Evolutionary conservation across 2,888 invertebrate species (phyloP).

Genomic region (Spatulosminthurus flaviceps): DNA sequence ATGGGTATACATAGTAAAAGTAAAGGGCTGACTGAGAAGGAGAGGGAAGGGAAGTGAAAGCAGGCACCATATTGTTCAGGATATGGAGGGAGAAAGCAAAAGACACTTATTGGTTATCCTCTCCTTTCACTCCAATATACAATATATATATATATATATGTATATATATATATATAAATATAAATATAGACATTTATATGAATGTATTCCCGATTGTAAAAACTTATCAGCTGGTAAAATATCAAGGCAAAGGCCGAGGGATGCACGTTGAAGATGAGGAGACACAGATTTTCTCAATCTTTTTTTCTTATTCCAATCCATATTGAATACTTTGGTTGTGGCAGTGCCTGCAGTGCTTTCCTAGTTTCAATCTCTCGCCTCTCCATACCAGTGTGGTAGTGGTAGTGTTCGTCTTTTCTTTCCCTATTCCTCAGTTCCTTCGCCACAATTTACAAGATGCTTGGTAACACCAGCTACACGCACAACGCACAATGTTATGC

Average conservation of each 20-base stretch:
- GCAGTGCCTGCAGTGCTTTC: not conserved
- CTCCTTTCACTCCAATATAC: too few relatives aligned
- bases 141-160: not conserved
- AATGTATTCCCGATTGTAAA: not conserved
- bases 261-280: not conserved
- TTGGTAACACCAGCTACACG: constrained; percentile 15
- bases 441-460: constrained; percentile 23
- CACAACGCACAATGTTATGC: not conserved
- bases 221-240: constrained; percentile 9
- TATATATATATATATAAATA: not conserved
- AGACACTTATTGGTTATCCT: too few relatives aligned
- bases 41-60: constrained; percentile 20
- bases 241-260: constrained; percentile 2
- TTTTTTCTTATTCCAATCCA: constrained; percentile 22
- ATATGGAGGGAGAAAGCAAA: too few relatives aligned
- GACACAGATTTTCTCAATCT: constrained; percentile 22
- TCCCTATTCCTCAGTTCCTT: not conserved
- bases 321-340: not conserved
- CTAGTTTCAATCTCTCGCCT: constrained; percentile 10
- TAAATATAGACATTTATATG: not conserved
- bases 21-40: constrained; percentile 22
- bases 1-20: too few relatives aligned
- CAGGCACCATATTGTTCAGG: constrained; percentile 7
- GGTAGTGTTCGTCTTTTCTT: not conserved
- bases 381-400: too few relatives aligned